Base-by-base conservation (phyloP, 2,797 vertebrate genomes). In the Cyclura pinguis region DNA sequence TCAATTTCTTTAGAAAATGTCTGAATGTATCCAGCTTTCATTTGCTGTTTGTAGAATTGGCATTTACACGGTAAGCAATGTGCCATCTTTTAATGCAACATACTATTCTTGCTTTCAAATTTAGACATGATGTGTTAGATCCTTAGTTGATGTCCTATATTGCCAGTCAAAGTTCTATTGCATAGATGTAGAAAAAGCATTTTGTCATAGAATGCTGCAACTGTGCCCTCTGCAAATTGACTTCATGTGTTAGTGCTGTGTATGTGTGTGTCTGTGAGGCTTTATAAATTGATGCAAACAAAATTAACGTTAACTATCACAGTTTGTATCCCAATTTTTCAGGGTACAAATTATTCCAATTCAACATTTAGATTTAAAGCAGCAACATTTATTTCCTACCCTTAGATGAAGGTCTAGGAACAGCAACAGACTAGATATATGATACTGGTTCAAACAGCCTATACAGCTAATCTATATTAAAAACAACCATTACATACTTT, bases 1-100 rank as follows among this genome's bases (percentile, higher is more conserved):
- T 97, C 95, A 96, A 96, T 97, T 95, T 96, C 94, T 95, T 96
- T 96, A 96, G 96, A 97, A 95, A 95, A 98, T 99, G 98, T 99
- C 98, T 97, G 98, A 99, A 95, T 98, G 98, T 97, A 97, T 98
- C 97, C 98, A 98, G 98, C 97, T 99, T 96, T 98, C 98, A 95
- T 97, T 98, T 95, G 98, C 98, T 91, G 96, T 99, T 97, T 99
- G 98, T 97, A 98, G 98, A 98, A 98, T 98, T 97, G 98, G 98
- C 96, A 97, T 98, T 97, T 98, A 98, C 96, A 98, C 96, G 98
- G 98, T 98, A 98, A 98, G 97, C 95, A 87, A 82, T 90, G 91
- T 91, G 64, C 90, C 80, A 87, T 83, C 92, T 91, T 92, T 91
- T 92, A 69, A 84, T 59, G 78, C 88, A 90, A 86, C 85, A 82